Percentiles rank a stretch among this genome's conserved stretches.
Conservation (phyloP, 2,113 vertebrate genomes). For the Indicator maculatus region DNA sequence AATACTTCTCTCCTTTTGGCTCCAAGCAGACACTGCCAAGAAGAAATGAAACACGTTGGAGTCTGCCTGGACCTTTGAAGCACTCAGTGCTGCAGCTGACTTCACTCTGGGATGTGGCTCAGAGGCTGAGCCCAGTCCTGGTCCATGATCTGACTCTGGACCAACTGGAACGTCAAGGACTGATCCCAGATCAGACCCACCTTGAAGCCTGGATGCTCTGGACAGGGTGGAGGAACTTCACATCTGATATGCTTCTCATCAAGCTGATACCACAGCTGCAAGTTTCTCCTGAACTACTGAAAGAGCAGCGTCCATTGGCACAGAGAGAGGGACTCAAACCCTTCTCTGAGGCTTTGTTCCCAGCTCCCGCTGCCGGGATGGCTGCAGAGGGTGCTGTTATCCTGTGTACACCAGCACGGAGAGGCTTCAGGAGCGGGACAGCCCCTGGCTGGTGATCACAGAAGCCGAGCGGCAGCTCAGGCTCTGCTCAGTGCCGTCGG, state of each 20-base stretch:
- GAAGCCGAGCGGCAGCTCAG: not conserved
- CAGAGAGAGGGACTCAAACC: rapidly evolving
- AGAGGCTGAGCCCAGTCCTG: not conserved
- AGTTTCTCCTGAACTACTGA: rapidly evolving
- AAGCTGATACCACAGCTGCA: not conserved
- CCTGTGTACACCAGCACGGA: not conserved
- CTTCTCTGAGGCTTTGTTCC: rapidly evolving
- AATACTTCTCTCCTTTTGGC: not conserved
- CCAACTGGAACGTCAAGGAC: not conserved
- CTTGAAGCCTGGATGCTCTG: not conserved
- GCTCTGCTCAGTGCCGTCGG: not conserved
- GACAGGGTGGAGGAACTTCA: rapidly evolving
- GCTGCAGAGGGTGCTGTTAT: conserved; percentile 63
- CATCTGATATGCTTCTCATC: too few relatives aligned
- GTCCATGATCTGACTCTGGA: not conserved
- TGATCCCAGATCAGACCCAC: rapidly evolving
- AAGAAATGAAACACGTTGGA: not conserved
- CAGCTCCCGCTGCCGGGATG: not conserved
- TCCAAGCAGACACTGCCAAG: not conserved
- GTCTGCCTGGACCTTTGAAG: not conserved
- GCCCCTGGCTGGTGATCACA: not conserved
- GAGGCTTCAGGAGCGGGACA: rapidly evolving
- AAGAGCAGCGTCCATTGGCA: rapidly evolving
- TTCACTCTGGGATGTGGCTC: not conserved
- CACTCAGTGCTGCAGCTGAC: not conserved